A percentile compares a stretch with the other conserved stretches of the same genome.
phyloP scores from a whole-genome alignment of 2,113 vertebrate species.

The Megaleporinus macrocephalus region DNA sequence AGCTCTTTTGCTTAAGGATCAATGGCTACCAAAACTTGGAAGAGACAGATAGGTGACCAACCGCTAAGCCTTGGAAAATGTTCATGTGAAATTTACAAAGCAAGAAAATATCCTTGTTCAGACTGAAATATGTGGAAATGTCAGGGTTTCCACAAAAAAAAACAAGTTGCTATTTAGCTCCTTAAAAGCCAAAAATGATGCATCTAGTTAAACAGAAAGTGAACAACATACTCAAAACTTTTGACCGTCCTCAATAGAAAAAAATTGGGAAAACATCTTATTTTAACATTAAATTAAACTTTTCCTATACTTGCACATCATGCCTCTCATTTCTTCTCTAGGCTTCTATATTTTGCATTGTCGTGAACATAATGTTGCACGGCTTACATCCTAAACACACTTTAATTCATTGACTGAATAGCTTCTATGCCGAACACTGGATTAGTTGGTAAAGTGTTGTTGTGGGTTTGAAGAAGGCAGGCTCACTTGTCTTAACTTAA shows the following conservation, averaged over 20 bases:
- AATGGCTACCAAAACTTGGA: constrained; percentile 26
- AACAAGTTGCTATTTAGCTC: neutral
- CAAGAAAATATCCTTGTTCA: too few species aligned
- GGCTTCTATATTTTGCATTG: too few species aligned
- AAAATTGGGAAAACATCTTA: neutral
- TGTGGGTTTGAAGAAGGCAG: constrained; percentile 5
- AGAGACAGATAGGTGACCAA: constrained; percentile 9
- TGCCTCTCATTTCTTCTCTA: too few species aligned
- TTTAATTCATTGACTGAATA: neutral
- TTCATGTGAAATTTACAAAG: too few species aligned
- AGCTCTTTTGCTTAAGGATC: constrained; percentile 37
- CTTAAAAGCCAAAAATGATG: neutral
- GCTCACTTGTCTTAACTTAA: constrained; percentile 65
- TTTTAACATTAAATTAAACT: neutral
- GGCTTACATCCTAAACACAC: neutral
- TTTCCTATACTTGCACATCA: too few species aligned
- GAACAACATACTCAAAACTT: too few species aligned
- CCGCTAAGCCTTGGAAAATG: neutral
- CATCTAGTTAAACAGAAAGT: too few species aligned
- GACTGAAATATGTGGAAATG: too few species aligned
- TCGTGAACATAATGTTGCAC: neutral
- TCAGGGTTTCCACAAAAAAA: too few species aligned
- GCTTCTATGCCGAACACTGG: neutral
- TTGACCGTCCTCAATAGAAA: too few species aligned
- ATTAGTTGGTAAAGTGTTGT: constrained; percentile 28